Evolutionary conservation across 53 echinoderm and acorn worm genomes (phyloP).

Genomic region (Temnopleurus reevesii): DNA sequence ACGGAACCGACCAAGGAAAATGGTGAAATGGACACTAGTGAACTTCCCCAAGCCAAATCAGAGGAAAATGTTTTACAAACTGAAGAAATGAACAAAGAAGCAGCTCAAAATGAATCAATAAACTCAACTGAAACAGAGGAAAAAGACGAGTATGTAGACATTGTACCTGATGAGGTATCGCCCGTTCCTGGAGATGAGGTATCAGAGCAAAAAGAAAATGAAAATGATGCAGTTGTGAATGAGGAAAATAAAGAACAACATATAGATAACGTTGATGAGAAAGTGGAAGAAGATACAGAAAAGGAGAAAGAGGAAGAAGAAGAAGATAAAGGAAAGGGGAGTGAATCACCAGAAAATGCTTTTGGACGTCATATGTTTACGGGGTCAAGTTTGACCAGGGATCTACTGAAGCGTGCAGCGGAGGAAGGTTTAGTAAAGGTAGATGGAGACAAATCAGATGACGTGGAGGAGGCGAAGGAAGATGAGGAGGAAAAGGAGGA

Average conservation of each 20-base stretch:
- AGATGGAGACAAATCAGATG: constrained; percentile 56
- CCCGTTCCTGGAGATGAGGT: constrained; percentile 5
- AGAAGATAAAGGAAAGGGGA: background rate
- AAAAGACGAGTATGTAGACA: constrained; percentile 40
- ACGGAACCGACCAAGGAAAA: constrained; percentile 21
- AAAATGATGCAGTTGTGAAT: background rate
- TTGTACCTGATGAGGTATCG: constrained; percentile 22
- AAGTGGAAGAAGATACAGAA: background rate
- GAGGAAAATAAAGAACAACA: background rate
- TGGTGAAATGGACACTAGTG: constrained; percentile 51
- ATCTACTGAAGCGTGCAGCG: constrained; percentile 59
- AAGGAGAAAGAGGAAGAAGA: background rate
- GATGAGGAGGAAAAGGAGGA: constrained; percentile 51
- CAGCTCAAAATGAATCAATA: constrained; percentile 14
- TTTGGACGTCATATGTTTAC: constrained; percentile 21
- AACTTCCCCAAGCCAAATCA: background rate
- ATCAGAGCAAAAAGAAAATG: constrained; percentile 19
- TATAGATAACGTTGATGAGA: background rate
- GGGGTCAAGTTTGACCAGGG: constrained; percentile 64
- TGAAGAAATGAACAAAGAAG: constrained; percentile 22
- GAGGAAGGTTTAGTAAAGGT: constrained; percentile 60
- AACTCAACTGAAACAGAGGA: constrained; percentile 35
- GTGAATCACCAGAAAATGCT: constrained; percentile 32
- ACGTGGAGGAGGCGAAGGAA: constrained; percentile 41
- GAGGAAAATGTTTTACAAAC: background rate